Conservation (phyloP, 2,797 vertebrate genomes). For the Enteromius mattozi region DNA sequence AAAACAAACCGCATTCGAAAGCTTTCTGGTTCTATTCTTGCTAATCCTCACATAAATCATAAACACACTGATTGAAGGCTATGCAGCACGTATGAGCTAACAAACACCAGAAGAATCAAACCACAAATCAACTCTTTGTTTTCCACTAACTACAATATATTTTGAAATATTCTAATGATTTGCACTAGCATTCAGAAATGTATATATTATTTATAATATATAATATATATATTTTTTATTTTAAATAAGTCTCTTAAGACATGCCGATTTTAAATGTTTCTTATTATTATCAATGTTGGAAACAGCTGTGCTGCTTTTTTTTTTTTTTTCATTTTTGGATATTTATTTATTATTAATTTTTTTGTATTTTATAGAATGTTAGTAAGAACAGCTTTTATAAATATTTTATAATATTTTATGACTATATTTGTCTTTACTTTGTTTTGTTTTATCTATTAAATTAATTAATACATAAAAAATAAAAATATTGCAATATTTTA, state of each 20-base stretch:
- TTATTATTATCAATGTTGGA: background rate
- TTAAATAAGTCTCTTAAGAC: background rate
- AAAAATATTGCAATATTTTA: background rate
- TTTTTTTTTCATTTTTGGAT: background rate
- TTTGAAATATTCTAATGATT: background rate
- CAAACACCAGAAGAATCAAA: constrained; percentile 49
- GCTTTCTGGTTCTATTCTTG: constrained; percentile 6
- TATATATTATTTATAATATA: no score
- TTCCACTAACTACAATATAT: background rate
- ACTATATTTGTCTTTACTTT: background rate
- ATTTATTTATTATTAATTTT: background rate
- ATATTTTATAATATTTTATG: background rate
- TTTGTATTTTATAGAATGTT: background rate
- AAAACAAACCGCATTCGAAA: constrained; percentile 30
- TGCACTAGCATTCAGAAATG: background rate
- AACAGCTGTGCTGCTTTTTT: background rate
- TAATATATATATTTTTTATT: no score
- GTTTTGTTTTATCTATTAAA: background rate
- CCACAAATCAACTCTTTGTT: constrained; percentile 1
- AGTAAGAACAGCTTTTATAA: background rate
- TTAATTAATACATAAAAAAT: background rate
- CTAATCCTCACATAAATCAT: background rate
- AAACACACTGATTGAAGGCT: background rate
- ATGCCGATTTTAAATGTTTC: background rate
- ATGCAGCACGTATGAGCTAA: constrained; percentile 11